Percentiles rank a stretch among this genome's conserved stretches.
Conservation (phyloP, 2,888 invertebrate species). For the Lepidochitona cinerea region DNA sequence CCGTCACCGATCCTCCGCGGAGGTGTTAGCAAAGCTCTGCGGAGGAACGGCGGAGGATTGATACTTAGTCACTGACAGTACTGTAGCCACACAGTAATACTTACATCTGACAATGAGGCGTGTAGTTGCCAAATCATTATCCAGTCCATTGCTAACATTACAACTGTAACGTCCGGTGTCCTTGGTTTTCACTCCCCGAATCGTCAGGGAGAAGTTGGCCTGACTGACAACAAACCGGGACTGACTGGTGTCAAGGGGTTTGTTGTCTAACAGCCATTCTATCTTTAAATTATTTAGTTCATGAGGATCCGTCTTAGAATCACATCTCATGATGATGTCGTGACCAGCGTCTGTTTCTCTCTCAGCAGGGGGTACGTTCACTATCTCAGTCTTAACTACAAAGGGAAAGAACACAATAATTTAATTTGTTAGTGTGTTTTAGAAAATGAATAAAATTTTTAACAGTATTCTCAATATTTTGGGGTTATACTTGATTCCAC, state of each 20-base stretch:
- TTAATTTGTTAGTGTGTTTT: no score
- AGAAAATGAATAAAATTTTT: no score
- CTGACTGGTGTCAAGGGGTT: constrained; percentile 59
- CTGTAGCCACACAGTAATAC: not conserved
- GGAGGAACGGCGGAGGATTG: no score
- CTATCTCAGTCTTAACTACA: constrained; percentile 53
- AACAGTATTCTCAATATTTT: no score
- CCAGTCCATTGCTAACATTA: constrained; percentile 89
- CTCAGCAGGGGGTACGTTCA: constrained; percentile 30
- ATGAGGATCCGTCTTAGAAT: constrained; percentile 52
- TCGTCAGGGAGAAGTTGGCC: constrained; percentile 32
- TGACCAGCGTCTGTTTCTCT: constrained; percentile 31
- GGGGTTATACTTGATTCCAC: no score
- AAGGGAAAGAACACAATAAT: not conserved
- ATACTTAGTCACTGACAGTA: no score
- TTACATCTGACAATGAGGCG: constrained; percentile 90
- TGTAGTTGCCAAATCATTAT: constrained; percentile 87
- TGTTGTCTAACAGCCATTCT: constrained; percentile 87
- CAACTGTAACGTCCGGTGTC: constrained; percentile 98
- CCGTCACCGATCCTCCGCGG: no score
- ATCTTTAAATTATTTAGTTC: constrained; percentile 76
- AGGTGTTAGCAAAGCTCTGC: no score
- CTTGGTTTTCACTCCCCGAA: constrained; percentile 42
- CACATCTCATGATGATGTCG: constrained; percentile 49
- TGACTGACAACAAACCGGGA: not conserved